Evolutionary conservation across 2,113 vertebrate genomes (phyloP).

Genomic region (Nesoenas mayeri): DNA sequence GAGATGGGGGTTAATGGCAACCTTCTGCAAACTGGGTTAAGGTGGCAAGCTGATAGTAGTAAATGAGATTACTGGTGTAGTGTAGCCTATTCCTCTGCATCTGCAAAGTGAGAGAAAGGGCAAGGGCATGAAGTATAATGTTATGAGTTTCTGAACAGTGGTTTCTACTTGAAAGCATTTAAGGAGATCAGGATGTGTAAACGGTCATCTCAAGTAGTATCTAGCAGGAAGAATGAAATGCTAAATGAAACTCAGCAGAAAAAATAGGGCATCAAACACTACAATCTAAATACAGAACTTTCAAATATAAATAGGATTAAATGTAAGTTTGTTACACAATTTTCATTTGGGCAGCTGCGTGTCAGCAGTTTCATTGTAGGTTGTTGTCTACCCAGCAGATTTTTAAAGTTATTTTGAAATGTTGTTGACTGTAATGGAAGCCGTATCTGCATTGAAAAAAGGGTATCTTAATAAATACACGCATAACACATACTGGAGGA

Average conservation of each 20-base stretch:
- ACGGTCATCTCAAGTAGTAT: background rate
- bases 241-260: conserved; percentile 23
- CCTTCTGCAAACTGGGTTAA: conserved; percentile 14
- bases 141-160: background rate
- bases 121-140: background rate
- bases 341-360: background rate
- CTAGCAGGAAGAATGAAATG: background rate
- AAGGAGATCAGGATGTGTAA: background rate
- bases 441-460: background rate
- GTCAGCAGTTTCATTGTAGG: conserved; percentile 5
- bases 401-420: conserved; percentile 2
- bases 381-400: conserved; percentile 10
- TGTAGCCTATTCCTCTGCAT: background rate
- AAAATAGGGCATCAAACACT: background rate
- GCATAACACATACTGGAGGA: background rate
- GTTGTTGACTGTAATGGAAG: background rate
- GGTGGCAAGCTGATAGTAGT: background rate
- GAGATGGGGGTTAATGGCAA: background rate
- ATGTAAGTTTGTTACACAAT: background rate
- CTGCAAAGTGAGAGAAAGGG: conserved; percentile 9
- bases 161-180: background rate
- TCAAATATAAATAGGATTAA: conserved; percentile 4
- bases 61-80: conserved; percentile 21
- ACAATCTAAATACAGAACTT: conserved; percentile 10
- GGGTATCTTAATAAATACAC: background rate